These are phyloP conservation scores for Pygmarrhopalites habei DNA, from an alignment of 1,140 invertebrate species.

Conservation along the genomic window DNA sequence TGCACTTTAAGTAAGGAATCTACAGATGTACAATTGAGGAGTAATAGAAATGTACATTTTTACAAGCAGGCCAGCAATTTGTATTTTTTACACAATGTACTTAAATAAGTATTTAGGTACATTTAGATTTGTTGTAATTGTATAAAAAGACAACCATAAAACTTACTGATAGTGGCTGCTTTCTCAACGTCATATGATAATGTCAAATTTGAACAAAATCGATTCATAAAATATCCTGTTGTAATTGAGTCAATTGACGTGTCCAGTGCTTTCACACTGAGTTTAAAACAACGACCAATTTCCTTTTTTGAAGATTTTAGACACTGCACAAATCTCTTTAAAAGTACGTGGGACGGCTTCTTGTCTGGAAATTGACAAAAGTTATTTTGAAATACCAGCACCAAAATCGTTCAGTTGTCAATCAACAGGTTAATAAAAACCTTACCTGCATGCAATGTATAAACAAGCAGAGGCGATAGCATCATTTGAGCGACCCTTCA, in stretches of 20 bases:
- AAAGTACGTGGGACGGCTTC: conserved; percentile 98
- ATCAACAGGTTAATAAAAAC: too few species aligned
- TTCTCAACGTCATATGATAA: conserved; percentile 87
- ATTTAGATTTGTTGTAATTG: too few species aligned
- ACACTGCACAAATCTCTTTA: conserved; percentile 97
- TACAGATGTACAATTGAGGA: too few species aligned
- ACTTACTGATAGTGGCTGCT: conserved; percentile 89
- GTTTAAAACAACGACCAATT: conserved; percentile 92
- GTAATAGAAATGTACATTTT: too few species aligned
- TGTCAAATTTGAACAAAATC: conserved; percentile 76
- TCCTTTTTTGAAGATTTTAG: conserved; percentile 98
- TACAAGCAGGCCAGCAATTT: too few species aligned
- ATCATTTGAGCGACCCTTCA: conserved; percentile 91
- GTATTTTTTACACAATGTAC: too few species aligned
- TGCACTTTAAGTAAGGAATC: too few species aligned
- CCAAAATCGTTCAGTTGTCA: too few species aligned
- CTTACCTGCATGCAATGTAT: conserved; percentile 96
- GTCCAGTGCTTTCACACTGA: conserved; percentile 82
- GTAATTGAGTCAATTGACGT: conserved; percentile 97
- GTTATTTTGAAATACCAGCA: too few species aligned
- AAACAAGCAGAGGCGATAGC: conserved; percentile 97
- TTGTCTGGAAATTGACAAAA: too few species aligned
- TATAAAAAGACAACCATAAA: too few species aligned
- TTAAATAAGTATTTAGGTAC: too few species aligned
- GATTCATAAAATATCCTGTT: conserved; percentile 95